Conservation (phyloP, 2,113 vertebrate genomes). For the Thryonomys swinderianus region DNA sequence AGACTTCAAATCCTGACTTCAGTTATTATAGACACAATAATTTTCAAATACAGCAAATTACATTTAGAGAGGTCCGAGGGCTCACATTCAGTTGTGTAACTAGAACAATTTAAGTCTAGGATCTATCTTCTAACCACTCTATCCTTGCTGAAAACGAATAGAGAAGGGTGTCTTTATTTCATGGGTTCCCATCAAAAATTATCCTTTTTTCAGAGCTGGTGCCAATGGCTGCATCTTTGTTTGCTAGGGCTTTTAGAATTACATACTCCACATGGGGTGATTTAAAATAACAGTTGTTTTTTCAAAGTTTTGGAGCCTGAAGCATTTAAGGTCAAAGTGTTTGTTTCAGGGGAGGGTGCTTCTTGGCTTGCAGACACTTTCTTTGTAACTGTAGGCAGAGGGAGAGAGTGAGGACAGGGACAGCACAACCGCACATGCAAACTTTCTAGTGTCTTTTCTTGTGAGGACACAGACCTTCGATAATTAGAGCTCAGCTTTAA, state of each 20-base stretch:
- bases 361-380: not conserved
- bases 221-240: not conserved
- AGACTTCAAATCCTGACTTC: not conserved
- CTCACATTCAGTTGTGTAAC: not conserved
- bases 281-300: not conserved
- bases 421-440: not conserved
- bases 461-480: not conserved
- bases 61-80: not conserved
- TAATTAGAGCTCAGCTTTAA: not conserved
- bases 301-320: not conserved
- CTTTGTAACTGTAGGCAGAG: not conserved
- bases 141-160: not conserved
- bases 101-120: not conserved
- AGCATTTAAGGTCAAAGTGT: not conserved
- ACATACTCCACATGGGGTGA: not conserved
- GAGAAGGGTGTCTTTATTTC: not conserved
- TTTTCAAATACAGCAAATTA: not conserved
- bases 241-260: not conserved
- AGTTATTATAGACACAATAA: not conserved
- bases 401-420: too few relatives aligned
- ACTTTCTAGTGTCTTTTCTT: not conserved
- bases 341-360: not conserved
- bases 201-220: not conserved
- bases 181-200: not conserved
- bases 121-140: not conserved